These are phyloP conservation scores for Pachliopta kotzebuea DNA, from an alignment of 2,888 invertebrate species.

Conservation along the genomic window DNA sequence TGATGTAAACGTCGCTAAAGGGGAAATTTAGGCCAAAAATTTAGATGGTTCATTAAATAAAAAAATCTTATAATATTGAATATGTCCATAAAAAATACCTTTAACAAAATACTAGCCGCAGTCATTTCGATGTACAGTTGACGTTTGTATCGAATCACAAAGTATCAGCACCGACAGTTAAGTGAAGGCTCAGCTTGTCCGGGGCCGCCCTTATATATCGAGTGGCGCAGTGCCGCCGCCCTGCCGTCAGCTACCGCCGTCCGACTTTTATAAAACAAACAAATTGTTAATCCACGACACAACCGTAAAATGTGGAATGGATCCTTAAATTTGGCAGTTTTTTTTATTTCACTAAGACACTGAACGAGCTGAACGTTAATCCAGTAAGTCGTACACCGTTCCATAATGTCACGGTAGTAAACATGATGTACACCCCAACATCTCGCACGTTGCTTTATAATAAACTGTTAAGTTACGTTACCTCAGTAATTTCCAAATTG, in stretches of 20 bases:
- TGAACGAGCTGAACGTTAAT: neutral
- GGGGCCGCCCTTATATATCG: constrained; percentile 63
- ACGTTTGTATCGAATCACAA: constrained; percentile 31
- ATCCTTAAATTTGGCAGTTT: constrained; percentile 1
- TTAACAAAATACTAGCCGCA: constrained; percentile 22
- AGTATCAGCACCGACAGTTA: neutral
- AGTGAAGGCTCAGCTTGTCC: constrained; percentile 42
- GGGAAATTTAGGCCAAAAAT: too few relatives aligned
- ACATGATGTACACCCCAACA: too few relatives aligned
- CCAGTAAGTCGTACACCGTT: too few relatives aligned
- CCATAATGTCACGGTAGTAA: too few relatives aligned
- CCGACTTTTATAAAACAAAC: constrained; percentile 46
- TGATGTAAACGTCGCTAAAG: too few relatives aligned
- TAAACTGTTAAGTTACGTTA: too few relatives aligned
- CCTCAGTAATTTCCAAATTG: too few relatives aligned
- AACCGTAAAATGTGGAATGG: constrained; percentile 16
- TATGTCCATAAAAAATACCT: constrained; percentile 29
- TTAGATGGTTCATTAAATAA: too few relatives aligned
- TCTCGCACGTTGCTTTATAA: too few relatives aligned
- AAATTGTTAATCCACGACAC: constrained; percentile 20
- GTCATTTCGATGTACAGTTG: constrained; percentile 28
- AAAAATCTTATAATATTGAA: too few relatives aligned
- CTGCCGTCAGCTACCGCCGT: constrained; percentile 52
- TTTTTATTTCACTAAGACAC: neutral
- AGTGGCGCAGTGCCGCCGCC: too few relatives aligned